phyloP scores from a whole-genome alignment of 2,888 invertebrate species.

The Lithophane ornitopus region DNA sequence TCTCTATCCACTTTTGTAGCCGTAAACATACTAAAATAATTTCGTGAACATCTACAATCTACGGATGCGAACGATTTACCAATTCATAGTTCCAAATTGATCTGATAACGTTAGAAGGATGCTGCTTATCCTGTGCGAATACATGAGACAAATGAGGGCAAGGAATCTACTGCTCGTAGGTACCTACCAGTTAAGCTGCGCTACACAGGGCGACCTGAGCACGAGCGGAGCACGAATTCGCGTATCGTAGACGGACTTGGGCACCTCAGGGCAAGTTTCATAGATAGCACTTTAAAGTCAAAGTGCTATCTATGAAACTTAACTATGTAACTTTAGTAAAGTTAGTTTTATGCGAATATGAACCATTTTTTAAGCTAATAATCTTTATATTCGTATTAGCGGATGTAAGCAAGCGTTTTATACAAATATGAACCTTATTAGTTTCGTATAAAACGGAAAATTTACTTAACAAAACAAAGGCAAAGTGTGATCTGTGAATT shows the following conservation, averaged over 20 bases:
- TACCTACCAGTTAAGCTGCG: not conserved
- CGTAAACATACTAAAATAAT: conserved; percentile 22
- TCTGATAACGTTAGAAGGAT: conserved; percentile 56
- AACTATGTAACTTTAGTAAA: not conserved
- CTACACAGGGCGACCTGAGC: not conserved
- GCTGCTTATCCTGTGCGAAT: conserved; percentile 59
- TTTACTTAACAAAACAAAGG: not conserved
- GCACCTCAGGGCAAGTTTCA: not conserved
- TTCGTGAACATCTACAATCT: conserved; percentile 33
- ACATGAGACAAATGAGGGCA: conserved; percentile 36
- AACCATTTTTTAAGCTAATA: not conserved
- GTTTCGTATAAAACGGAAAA: not conserved
- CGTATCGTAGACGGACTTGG: not conserved
- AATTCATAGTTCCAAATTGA: conserved; percentile 59
- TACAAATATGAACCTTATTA: not conserved
- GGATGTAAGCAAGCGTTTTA: not conserved
- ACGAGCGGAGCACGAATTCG: not conserved
- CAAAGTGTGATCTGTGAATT: not conserved
- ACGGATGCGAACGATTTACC: conserved; percentile 61
- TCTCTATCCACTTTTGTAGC: not conserved
- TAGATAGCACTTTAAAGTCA: not conserved
- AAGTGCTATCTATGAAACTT: too few species aligned
- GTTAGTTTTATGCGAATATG: not conserved
- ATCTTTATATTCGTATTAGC: not conserved
- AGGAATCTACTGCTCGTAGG: not conserved